Evolutionary conservation across 2,888 invertebrate species (phyloP).

Genomic region (Oscheius sp.): DNA sequence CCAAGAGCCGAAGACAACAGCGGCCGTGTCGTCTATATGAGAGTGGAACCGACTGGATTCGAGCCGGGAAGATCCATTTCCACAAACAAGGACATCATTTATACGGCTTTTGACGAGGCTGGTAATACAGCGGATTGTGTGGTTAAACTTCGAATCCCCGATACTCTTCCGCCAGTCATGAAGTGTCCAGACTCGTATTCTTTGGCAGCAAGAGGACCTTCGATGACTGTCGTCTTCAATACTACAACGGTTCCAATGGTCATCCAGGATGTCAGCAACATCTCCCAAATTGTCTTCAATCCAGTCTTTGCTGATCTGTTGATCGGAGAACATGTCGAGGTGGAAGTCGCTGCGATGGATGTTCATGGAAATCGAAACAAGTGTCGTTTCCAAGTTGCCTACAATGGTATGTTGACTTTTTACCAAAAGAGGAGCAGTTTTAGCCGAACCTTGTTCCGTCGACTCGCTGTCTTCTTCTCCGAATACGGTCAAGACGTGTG

Average conservation of each 20-base stretch:
- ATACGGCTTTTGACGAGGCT: slow-evolving; percentile 95
- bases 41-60: slow-evolving; percentile 91
- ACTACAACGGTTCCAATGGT: slow-evolving; percentile 65
- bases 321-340: slow-evolving; percentile 53
- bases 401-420: slow-evolving; percentile 55
- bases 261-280: slow-evolving; percentile 72
- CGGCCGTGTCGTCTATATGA: slow-evolving; percentile 85
- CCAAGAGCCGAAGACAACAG: slow-evolving; percentile 95
- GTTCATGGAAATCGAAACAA: slow-evolving; percentile 69
- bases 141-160: slow-evolving; percentile 83
- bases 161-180: slow-evolving; percentile 72
- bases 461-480: slow-evolving; percentile 91
- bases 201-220: slow-evolving; percentile 58
- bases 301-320: slow-evolving; percentile 63
- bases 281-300: slow-evolving; percentile 66
- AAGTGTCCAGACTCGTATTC: slow-evolving; percentile 73
- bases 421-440: slow-evolving; percentile 38
- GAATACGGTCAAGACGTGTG: slow-evolving; percentile 79
- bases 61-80: slow-evolving; percentile 65
- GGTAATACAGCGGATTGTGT: slow-evolving; percentile 97
- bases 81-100: slow-evolving; percentile 76
- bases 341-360: slow-evolving; percentile 68
- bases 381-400: slow-evolving; percentile 73
- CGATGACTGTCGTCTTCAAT: slow-evolving; percentile 67
- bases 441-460: slow-evolving; percentile 82